Base-by-base conservation (phyloP, 2,888 invertebrate genomes). In the Andrena praecox region DNA sequence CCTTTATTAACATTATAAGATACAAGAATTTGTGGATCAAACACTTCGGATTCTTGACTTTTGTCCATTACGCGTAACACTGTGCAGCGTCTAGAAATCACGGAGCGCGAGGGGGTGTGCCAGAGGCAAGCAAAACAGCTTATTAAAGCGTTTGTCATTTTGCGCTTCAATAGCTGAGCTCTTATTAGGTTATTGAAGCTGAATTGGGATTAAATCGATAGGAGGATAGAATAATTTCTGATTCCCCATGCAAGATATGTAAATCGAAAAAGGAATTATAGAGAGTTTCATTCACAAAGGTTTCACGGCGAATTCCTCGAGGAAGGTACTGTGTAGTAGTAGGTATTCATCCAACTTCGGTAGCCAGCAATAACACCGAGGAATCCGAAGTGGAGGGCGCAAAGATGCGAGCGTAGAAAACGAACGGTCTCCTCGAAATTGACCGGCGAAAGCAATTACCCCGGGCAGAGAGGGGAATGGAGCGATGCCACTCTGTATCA, bases 121-220 rank as follows among this genome's bases (percentile, higher is more conserved):
- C 52, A 42, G 48, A 16, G 66, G n/a, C 54, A 31, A 50, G 31
- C 16, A 29, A 48, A 66, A 74, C 82, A 75, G 63, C 76, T 84
- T 82, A 84, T 75, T 82, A 82, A 83, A 78, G 71, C 82, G 68
- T 82, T 82, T 76, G 82, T 75, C 82, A 78, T 83, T 77, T 72
- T 35, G 27, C 59, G 71, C 50, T 75, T 78, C 76, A 76, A 84
- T 79, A 42, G 71, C 70, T 60, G 54, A 60, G 50, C 78, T 67
- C 77, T 82, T 82, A 74, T 82, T 82, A 74, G 77, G 56, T 59
- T 67, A 74, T 84, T 78, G 82, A 77, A 67, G 68, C 77, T 74
- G 84, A 84, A 84, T 16, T 42, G 42, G 3, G 12, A 42, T 42
- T 42, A 42, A 42, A 16, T 42, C 42, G 42, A 42, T 16, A 16